These are phyloP conservation scores for Sinocyclocheilus maitianheensis DNA, from an alignment of 2,113 vertebrate genomes.

Conservation along the genomic window DNA sequence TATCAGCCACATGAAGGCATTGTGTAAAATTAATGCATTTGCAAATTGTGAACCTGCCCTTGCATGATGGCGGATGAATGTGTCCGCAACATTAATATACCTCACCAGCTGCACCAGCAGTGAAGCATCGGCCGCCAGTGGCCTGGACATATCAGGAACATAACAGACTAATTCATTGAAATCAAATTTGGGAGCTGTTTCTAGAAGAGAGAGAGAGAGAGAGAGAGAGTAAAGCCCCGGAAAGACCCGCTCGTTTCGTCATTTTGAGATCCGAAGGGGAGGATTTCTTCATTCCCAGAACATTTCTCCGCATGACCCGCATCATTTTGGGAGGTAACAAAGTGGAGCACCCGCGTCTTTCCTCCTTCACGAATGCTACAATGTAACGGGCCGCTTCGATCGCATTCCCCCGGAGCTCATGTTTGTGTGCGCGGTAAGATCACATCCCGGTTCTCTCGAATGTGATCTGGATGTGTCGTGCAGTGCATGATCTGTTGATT, in stretches of 20 bases:
- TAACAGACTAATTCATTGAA: neutral
- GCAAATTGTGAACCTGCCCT: slow-evolving; percentile 34
- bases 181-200: neutral
- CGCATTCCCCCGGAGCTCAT: slow-evolving; percentile 14
- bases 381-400: slow-evolving; percentile 25
- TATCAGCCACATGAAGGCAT: neutral
- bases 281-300: slow-evolving; percentile 43
- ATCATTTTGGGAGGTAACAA: slow-evolving; percentile 75
- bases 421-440: slow-evolving; percentile 33
- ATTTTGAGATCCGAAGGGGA: slow-evolving; percentile 39
- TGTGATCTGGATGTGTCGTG: slow-evolving; percentile 24
- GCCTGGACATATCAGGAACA: slow-evolving; percentile 1
- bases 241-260: slow-evolving; percentile 41
- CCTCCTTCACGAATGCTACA: slow-evolving; percentile 10
- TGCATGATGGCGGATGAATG: slow-evolving; percentile 48
- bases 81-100: slow-evolving; percentile 17
- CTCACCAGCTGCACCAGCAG: neutral
- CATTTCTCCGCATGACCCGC: slow-evolving; percentile 73
- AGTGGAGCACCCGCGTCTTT: slow-evolving; percentile 29
- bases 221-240: neutral
- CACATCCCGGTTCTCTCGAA: neutral
- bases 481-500: slow-evolving; percentile 49
- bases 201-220: neutral
- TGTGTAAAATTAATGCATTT: slow-evolving; percentile 31
- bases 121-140: neutral